Evolutionary conservation across 2,113 vertebrate species (phyloP).

Genomic region (Apodemus speciosus): DNA sequence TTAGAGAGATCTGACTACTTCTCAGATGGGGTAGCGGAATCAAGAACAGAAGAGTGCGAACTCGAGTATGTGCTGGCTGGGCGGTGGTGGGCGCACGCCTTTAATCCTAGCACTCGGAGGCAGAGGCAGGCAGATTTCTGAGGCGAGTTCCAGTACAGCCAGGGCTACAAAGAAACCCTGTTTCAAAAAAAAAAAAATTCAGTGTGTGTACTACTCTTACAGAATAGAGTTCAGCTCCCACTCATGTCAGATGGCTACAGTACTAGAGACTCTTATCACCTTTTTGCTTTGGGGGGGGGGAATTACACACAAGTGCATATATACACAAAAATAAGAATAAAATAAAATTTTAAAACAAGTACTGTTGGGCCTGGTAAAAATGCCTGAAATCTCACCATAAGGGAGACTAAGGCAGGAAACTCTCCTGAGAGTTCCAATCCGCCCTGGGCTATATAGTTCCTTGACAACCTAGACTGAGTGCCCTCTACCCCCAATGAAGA

Average conservation of each 20-base stretch:
- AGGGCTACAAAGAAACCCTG: too few relatives aligned
- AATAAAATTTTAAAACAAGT: not conserved
- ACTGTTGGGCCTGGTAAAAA: too few relatives aligned
- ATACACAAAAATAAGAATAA: not conserved
- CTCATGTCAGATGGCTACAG: too few relatives aligned
- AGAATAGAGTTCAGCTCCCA: not conserved
- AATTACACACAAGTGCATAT: not conserved
- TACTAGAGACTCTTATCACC: not conserved
- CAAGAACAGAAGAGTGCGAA: not conserved
- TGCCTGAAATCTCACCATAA: not conserved
- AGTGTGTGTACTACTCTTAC: not conserved
- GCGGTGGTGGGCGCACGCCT: too few relatives aligned
- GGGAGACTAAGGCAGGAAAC: not conserved
- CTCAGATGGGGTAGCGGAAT: not conserved
- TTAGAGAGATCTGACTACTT: slow-evolving; percentile 2
- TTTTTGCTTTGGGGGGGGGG: not conserved
- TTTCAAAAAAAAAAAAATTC: too few relatives aligned
- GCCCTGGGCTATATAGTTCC: not conserved
- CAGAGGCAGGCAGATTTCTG: too few relatives aligned
- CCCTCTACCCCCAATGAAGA: not conserved
- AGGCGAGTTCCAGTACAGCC: too few relatives aligned
- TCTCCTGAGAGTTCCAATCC: not conserved
- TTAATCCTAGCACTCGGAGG: too few relatives aligned
- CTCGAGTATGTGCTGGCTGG: not conserved
- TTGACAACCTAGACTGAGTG: not conserved